A percentile compares a stretch with the other conserved stretches of the same genome.
Conservation (phyloP, 2,888 invertebrate genomes). For the Tigriopus californicus region DNA sequence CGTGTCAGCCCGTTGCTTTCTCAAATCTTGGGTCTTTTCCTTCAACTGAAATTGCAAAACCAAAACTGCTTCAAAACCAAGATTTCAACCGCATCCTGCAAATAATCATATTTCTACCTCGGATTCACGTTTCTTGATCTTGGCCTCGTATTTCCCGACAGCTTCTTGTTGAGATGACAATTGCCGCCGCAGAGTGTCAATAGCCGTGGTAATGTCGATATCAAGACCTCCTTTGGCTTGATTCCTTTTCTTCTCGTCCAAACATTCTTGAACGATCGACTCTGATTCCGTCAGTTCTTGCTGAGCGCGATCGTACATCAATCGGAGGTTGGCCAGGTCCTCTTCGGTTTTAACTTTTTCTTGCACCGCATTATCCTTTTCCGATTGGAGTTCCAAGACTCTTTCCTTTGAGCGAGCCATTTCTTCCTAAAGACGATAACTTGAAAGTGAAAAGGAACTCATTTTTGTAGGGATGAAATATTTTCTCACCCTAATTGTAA, state of each 20-base stretch:
- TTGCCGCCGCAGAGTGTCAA: not conserved
- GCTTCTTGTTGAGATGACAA: slow-evolving; percentile 5
- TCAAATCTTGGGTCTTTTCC: slow-evolving; percentile 11
- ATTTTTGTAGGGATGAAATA: too few species aligned
- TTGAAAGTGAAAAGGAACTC: too few species aligned
- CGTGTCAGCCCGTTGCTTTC: slow-evolving; percentile 3
- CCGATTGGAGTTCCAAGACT: too few species aligned
- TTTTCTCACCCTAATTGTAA: too few species aligned
- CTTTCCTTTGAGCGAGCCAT: too few species aligned
- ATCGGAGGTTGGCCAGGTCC: not conserved
- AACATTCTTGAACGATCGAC: slow-evolving; percentile 5
- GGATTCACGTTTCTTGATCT: slow-evolving; percentile 6
- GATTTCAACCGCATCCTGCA: not conserved
- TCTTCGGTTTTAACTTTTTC: not conserved
- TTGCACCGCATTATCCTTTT: not conserved
- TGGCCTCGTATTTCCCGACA: slow-evolving; percentile 5
- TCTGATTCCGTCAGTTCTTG: slow-evolving; percentile 6
- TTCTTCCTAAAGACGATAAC: too few species aligned
- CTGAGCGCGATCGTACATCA: slow-evolving; percentile 3
- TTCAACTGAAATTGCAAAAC: not conserved
- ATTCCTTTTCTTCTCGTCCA: slow-evolving; percentile 7
- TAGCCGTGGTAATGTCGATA: not conserved
- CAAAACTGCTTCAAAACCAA: too few species aligned
- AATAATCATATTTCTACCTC: not conserved
- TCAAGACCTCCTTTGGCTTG: not conserved